Evolutionary conservation across 30 jellyfish, hydroid and myxozoan species (phyloP).

Genomic region (Haliclystus octoradiatus): DNA sequence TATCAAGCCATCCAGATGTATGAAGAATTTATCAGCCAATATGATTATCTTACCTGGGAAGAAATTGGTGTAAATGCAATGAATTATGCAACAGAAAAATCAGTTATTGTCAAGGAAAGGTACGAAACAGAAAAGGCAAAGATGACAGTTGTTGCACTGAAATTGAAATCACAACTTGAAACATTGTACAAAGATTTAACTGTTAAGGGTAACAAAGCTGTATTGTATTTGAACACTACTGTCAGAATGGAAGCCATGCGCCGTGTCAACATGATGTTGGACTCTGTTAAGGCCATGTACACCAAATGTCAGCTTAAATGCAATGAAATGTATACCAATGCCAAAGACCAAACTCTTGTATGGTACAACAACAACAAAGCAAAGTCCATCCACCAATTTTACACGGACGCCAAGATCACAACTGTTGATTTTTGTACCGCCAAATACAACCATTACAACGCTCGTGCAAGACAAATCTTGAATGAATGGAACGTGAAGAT

Average conservation of each 20-base stretch:
- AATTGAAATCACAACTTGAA: neutral
- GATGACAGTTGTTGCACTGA: neutral
- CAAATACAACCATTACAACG: neutral
- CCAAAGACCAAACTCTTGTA: neutral
- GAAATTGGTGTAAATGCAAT: constrained; percentile 32
- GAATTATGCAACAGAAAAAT: constrained; percentile 9
- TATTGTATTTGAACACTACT: neutral
- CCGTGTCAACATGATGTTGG: neutral
- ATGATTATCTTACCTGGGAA: constrained; percentile 93
- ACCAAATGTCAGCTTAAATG: neutral
- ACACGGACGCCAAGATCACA: constrained; percentile 1
- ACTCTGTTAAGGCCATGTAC: neutral
- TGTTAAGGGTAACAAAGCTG: neutral
- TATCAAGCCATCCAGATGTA: neutral
- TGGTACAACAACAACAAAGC: neutral
- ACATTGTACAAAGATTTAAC: neutral
- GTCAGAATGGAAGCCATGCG: neutral
- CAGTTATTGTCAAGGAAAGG: constrained; percentile 4
- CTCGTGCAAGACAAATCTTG: neutral
- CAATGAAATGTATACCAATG: neutral
- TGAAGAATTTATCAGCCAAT: constrained; percentile 23
- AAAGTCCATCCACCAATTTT: neutral
- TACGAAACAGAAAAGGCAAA: neutral
- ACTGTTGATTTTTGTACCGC: constrained; percentile 8
- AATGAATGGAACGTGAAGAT: neutral